Base-by-base conservation (phyloP, 2,888 invertebrate genomes). In the Emmelina monodactyla region DNA sequence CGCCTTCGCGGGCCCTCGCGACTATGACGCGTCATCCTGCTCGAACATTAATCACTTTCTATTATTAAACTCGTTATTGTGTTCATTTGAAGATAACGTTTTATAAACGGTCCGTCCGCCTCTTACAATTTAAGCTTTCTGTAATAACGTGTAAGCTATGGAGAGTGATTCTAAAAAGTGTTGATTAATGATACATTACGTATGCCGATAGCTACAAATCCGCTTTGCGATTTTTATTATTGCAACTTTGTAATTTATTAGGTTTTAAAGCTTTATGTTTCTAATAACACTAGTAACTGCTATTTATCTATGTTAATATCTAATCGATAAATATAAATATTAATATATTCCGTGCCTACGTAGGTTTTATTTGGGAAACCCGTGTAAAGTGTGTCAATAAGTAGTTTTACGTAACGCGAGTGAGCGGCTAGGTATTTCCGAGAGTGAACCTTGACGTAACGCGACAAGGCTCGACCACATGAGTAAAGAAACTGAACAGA, bases 61-160 rank as follows among this genome's bases (percentile, higher is more conserved):
- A 73, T 79, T 79, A 79, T 78, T 69, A 73, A 75, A 75, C 67
- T 67, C 69, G 70, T 78, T 76, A 78, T 78, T 79, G 73, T 78
- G 73, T 64, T 73, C 73, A 71, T 75, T 73, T 64, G 67, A 71
- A 79, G 78, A 78, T 76, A 78, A 70, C 76, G 65, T 55, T 65
- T 73, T 75, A 75, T 79, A 78, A 78, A 78, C 78, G 76, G 75
- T 76, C 69, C 72, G 73, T 79, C 73, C 68, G 72, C 58, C 64
- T 51, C 59, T 53, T 58, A 75, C 72, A 71, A 65, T 66, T 69
- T 76, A 76, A 78, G 73, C 75, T 76, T 58, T 58, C 69, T 73
- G 71, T 79, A 76, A 76, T 69, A 62, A 62, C 63, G 65, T 73
- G 75, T 73, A 68, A 72, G 66, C 67, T 65, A 44, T 57, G 50